Conservation (phyloP, 2,113 vertebrate genomes). For the Chloebia gouldiae region DNA sequence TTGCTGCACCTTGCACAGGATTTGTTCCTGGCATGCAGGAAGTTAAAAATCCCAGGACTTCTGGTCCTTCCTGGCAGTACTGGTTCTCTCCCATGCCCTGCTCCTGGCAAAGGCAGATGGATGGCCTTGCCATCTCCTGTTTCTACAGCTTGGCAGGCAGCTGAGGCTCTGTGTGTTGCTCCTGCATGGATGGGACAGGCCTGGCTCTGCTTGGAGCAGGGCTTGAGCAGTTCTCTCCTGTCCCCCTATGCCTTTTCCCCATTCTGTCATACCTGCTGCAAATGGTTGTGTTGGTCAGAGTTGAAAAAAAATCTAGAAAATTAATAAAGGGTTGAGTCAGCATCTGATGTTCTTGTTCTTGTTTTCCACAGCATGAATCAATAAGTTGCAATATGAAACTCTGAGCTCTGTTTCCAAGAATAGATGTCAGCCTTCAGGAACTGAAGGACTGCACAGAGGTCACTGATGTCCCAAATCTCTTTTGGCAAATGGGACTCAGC, state of each 20-base stretch:
- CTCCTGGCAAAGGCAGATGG: neutral
- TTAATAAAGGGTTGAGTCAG: neutral
- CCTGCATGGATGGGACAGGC: neutral
- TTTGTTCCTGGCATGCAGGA: neutral
- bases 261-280: neutral
- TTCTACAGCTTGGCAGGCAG: neutral
- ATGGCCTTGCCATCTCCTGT: neutral
- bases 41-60: neutral
- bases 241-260: neutral
- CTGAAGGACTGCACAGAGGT: neutral
- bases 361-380: neutral
- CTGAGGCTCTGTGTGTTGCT: neutral
- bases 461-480: neutral
- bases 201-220: neutral
- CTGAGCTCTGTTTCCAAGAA: neutral
- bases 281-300: neutral
- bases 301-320: neutral
- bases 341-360: neutral
- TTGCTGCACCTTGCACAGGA: neutral
- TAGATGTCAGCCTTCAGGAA: neutral
- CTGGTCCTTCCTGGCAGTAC: neutral
- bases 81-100: rapidly evolving
- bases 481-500: neutral
- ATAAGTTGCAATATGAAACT: neutral
- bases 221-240: neutral